Evolutionary conservation across 1,140 invertebrate species (phyloP), one percentile per base, ranked within the genome.

Genomic region (Agraylea sexmaculata): DNA sequence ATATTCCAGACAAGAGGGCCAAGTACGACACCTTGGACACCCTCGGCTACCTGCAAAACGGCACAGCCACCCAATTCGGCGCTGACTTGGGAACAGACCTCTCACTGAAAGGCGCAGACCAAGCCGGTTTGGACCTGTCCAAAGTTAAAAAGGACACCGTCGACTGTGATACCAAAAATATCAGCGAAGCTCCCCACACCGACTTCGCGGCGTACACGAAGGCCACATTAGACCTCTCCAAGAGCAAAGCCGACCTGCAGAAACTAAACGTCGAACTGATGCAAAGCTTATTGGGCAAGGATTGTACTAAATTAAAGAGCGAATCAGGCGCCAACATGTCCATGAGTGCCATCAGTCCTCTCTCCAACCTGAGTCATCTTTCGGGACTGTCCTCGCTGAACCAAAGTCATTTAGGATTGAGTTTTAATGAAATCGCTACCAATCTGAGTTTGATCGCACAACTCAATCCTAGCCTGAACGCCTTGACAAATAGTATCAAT

Each of bases 401-500:
- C 2, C 71, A 73, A 42, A 70, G 64, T 17, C 70, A 71, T 35
- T 58, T 73, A 36, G 71, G 69, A 7, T 62, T 72, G 39, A 73
- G 70, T 46, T 74, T 73, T 45, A 73, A 69, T 47, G 71, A 74
- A 51, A 66, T 74, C 33, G 71, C 71, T 23, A 71, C 69, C 20
- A 73, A 74, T 45, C 55, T 74, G 4, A 70, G 66, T 33, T 53
- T 73, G 27, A 59, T 73, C 40, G 71, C 71, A n/a, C 71, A 73
- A 46, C 52, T 74, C 1, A 73, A 73, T 50, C 70, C 71, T 1
- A 65, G 66, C 11, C 52, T 73, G 18, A 66, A 66, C 6, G 60
- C 67, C n/a, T 59, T 73, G 43, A 64, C 70, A 15, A 64, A 50
- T 46, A 68, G 59, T 38, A 58, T 61, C 6, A 58, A 56, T 42